Base-by-base conservation (phyloP, 2,888 invertebrate species). In the Sepiola atlantica region DNA sequence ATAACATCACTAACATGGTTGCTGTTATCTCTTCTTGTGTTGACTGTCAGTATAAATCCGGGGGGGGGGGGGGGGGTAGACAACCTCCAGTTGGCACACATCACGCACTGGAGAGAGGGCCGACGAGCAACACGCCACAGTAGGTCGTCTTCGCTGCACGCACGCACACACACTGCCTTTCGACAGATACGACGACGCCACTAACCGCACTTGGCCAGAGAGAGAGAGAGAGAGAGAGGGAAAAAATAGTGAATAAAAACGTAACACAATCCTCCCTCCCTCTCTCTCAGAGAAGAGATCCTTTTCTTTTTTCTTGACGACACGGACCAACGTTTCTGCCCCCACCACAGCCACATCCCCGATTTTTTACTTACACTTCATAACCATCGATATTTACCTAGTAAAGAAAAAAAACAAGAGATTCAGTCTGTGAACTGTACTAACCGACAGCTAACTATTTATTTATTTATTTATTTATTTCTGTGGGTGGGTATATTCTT, bases 61-160 rank as follows among this genome's bases (percentile, higher is more conserved):
- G 45, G 4, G 45, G 45, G 45, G 45, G 45, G 45, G 8, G 8
- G 45, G 77, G 77, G 77, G 77, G 77, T n/a, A 77, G 77, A 77
- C 77, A 77, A 77, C n/a, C n/a, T 77, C 77, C n/a, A 77, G n/a
- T 77, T 77, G 77, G 77, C 77, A 77, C 77, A 77, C 77, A 77
- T 77, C 77, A 77, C 77, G n/a, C 77, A 77, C 77, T 77, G n/a
- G 77, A 77, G 77, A 45, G 45, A 45, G 45, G 45, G 45, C 45
- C 45, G 77, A n/a, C 77, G n/a, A 77, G 77, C 77, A 77, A 77
- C 77, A 77, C 77, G 77, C 77, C 77, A 45, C 45, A 77, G 77
- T 77, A 77, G 77, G 77, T 77, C 77, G 45, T 45, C 45, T 45
- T 45, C 45, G 45, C 8, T 77, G 77, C 77, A 77, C n/a, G n/a